phyloP scores from a whole-genome alignment of 2,888 invertebrate species.

The Synergus itoensis region DNA sequence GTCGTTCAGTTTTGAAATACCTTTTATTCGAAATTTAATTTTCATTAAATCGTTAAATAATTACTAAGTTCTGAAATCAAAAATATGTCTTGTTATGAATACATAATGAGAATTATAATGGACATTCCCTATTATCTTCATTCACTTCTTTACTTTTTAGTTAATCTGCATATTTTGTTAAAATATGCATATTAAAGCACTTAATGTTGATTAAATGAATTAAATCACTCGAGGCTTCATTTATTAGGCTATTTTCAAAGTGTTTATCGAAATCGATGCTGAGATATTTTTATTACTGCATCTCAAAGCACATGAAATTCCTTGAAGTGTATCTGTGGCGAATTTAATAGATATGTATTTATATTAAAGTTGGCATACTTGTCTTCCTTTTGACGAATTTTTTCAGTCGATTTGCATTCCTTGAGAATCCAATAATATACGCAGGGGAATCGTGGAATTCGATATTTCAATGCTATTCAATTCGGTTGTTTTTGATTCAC shows the following conservation, averaged over 20 bases:
- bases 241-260: not conserved
- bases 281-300: slow-evolving; percentile 9
- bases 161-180: not conserved
- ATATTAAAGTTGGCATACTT: slow-evolving; percentile 3
- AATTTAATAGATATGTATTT: slow-evolving; percentile 23
- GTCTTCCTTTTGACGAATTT: slow-evolving; percentile 56
- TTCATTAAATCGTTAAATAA: not conserved
- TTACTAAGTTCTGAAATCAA: not conserved
- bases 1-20: too few relatives aligned
- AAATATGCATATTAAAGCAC: not conserved
- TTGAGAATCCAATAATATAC: slow-evolving; percentile 69
- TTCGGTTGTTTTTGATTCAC: slow-evolving; percentile 59
- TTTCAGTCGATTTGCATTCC: slow-evolving; percentile 67
- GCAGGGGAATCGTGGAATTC: slow-evolving; percentile 67
- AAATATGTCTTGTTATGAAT: not conserved
- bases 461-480: slow-evolving; percentile 72
- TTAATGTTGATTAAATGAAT: not conserved
- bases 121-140: not conserved
- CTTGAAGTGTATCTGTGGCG: slow-evolving; percentile 1
- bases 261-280: not conserved
- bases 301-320: not conserved
- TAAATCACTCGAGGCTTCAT: not conserved
- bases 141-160: not conserved
- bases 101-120: not conserved
- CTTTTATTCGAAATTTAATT: too few relatives aligned